Base-by-base conservation (phyloP, 2,113 vertebrate species). In the Toxotes chatareus region DNA sequence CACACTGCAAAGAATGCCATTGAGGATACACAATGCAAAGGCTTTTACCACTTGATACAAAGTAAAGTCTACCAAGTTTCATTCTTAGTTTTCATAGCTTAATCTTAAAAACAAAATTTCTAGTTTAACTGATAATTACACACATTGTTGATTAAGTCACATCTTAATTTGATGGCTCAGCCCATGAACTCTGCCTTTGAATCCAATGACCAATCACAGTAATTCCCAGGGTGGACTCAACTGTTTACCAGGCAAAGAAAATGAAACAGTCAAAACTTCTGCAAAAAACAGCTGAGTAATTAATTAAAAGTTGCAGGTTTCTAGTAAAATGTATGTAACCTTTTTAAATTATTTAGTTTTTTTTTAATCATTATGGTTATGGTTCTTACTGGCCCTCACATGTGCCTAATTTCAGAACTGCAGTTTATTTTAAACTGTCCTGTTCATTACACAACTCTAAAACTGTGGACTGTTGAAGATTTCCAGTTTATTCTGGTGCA, bases 401-500 rank as follows among this genome's bases (percentile, higher is more conserved):
- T 62, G 19, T 27, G 19, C 9, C 11, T 19, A 21, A 38, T 31
- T 19, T 36, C 59, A 64, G 4, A 53, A 62, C 21, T 38, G 10
- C 27, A 16, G 27, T 44, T 14, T 46, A 12, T 70, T 38, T 51
- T 38, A 62, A 9, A 38, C 8, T 38, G 4, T 19, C 44, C 60
- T 13, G 19, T 32, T 56, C 12, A 34, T 23, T 34, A 6, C 4
- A 62, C 36, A 32, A 40, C 14, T 27, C 16, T 42, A 63, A 65
- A 44, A 42, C 4, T 1, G 2, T 65, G 61, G 21, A 32, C 36
- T 40, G 42, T 0, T 21, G n/a, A 61, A 51, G 4, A 40, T 59
- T 68, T 57, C 9, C 32, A 17, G 40, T 36, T 76, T 68, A 67
- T 67, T 57, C 23, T 46, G 16, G 12, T 56, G 49, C 46, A 55